Conservation (phyloP, 2,888 invertebrate genomes). For the Dromius quadrimaculatus region DNA sequence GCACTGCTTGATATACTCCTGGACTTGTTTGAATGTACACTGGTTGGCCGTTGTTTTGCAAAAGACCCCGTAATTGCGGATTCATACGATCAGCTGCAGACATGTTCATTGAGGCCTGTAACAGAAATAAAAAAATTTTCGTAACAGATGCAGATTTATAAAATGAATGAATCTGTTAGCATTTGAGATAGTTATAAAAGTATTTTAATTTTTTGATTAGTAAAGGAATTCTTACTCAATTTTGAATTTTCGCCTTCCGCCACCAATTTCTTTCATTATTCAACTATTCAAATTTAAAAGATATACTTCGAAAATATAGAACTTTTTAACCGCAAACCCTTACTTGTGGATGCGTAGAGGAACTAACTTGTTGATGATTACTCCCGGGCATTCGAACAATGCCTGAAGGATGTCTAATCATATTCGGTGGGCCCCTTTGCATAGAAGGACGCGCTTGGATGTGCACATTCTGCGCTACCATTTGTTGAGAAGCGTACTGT, state of each 20-base stretch:
- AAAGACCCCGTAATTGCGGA: slow-evolving; percentile 63
- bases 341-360: slow-evolving; percentile 51
- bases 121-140: too few relatives aligned
- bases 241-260: too few relatives aligned
- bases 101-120: slow-evolving; percentile 41
- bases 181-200: too few relatives aligned
- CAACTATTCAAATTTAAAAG: too few relatives aligned
- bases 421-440: slow-evolving; percentile 59
- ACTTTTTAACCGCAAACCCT: too few relatives aligned
- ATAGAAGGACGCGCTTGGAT: slow-evolving; percentile 49
- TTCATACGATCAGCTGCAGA: slow-evolving; percentile 65
- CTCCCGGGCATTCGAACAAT: slow-evolving; percentile 57
- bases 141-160: too few relatives aligned
- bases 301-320: too few relatives aligned
- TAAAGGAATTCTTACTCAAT: too few relatives aligned
- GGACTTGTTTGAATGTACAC: slow-evolving; percentile 66
- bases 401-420: slow-evolving; percentile 59
- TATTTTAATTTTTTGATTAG: too few relatives aligned
- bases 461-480: slow-evolving; percentile 7
- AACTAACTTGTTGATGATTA: slow-evolving; percentile 61
- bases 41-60: slow-evolving; percentile 61
- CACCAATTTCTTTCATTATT: too few relatives aligned
- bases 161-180: too few relatives aligned
- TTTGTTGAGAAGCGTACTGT: slow-evolving; percentile 56
- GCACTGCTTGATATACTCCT: slow-evolving; percentile 65